These are phyloP conservation scores for Pachyseris speciosa DNA, from an alignment of 64 coral and sea anemone species.

Conservation along the genomic window DNA sequence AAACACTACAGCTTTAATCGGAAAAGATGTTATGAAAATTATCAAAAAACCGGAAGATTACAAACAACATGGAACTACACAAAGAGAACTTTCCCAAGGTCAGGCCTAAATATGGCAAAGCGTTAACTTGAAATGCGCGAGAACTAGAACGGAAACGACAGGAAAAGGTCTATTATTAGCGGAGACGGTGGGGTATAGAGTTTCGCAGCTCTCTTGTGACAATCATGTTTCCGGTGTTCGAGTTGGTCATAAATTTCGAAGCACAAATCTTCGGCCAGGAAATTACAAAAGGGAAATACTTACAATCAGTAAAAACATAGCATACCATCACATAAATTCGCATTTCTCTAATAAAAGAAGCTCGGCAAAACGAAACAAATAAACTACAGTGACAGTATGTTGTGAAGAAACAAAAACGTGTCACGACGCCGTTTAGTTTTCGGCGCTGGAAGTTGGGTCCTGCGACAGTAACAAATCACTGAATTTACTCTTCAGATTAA, in stretches of 20 bases:
- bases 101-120: conserved; percentile 2
- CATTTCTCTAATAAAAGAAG: background rate
- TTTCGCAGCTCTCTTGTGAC: background rate
- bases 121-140: background rate
- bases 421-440: background rate
- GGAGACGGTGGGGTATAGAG: background rate
- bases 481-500: background rate
- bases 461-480: background rate
- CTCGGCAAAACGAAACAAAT: background rate
- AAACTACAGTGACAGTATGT: background rate
- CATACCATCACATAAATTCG: background rate
- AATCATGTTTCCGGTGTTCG: conserved; percentile 18
- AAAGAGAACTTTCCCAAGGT: background rate
- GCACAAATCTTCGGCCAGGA: background rate
- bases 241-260: background rate
- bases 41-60: too few relatives aligned
- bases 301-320: background rate
- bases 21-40: too few relatives aligned
- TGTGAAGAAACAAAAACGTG: background rate
- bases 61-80: background rate
- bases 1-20: too few relatives aligned
- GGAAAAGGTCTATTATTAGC: background rate
- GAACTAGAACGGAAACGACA: background rate
- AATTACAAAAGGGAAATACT: background rate
- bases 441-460: background rate